Percentiles rank a stretch among this genome's conserved stretches.
phyloP scores from a whole-genome alignment of 2,797 vertebrate species.

The Enteromius viviparus region DNA sequence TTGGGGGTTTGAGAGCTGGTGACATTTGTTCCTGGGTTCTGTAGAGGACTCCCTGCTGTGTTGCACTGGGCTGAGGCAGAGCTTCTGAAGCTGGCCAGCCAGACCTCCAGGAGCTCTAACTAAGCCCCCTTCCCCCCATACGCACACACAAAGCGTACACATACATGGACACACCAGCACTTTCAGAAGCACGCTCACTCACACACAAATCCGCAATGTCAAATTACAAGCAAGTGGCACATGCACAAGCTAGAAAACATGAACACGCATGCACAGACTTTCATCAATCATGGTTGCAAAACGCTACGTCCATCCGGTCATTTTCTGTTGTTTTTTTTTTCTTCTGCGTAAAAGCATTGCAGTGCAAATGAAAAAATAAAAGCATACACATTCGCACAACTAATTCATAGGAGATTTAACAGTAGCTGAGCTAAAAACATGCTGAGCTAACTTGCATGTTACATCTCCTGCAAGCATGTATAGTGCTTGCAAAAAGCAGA shows the following conservation, averaged over 20 bases:
- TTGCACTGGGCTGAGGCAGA: slow-evolving; percentile 54
- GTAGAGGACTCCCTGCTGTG: slow-evolving; percentile 65
- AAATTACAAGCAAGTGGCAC: slow-evolving; percentile 19
- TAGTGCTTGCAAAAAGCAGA: background rate
- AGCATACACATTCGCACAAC: background rate
- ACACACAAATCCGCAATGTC: slow-evolving; percentile 16
- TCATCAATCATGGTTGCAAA: background rate
- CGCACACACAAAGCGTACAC: slow-evolving; percentile 36
- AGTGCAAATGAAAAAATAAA: background rate
- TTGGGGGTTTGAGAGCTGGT: slow-evolving; percentile 47
- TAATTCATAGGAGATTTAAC: background rate
- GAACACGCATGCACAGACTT: background rate
- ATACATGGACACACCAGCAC: slow-evolving; percentile 28
- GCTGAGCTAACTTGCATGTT: background rate
- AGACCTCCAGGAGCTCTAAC: slow-evolving; percentile 57
- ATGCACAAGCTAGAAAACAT: background rate
- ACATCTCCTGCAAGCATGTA: background rate
- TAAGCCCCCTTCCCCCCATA: slow-evolving; percentile 51
- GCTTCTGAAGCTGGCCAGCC: slow-evolving; percentile 62
- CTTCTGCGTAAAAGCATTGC: background rate
- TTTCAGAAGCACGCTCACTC: slow-evolving; percentile 10
- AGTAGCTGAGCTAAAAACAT: background rate
- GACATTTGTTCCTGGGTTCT: slow-evolving; percentile 63
- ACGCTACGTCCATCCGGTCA: too few species aligned
- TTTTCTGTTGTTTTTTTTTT: background rate